Evolutionary conservation across 2,888 invertebrate genomes (phyloP), one percentile per base, ranked within the genome.

Genomic region (Eugnorisma glareosa): DNA sequence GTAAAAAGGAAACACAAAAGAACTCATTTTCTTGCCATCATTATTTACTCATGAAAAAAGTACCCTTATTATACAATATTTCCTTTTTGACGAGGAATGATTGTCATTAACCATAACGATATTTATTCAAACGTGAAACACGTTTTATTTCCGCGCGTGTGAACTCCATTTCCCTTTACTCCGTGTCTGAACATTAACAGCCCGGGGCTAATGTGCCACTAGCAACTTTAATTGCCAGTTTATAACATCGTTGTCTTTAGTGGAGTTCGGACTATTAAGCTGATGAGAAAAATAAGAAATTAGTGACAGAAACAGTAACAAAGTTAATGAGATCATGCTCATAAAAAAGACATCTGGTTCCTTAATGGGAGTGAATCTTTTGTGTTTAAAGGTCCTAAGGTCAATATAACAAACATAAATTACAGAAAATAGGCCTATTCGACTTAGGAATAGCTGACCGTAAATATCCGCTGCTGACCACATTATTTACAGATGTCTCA

Each of bases 191-290:
- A 31, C 67, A 82, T 79, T 79, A 85, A 79, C 75, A 81, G 61
- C 59, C 79, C 37, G 45, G 13, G 1, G 79, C 77, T 86, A 86
- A 88, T 84, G 84, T 73, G 70, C 74, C 48, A 75, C 79, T 77
- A 72, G 67, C 66, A 77, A 83, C 77, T 86, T 83, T 86, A 86
- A 86, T 83, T 83, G 86, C 75, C 73, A 79, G 77, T 79, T 86
- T 77, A 83, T 79, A 75, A 68, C 68, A 66, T 77, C 81, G 69
- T 81, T 86, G 69, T 70, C 79, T 88, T 83, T 69, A 79, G 71
- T 73, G 73, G n/a, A 71, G 51, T 79, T 82, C 35, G 43, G 67
- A 64, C 77, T 71, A 68, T 77, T 79, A 73, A 70, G 70, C 70
- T 54, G 57, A 84, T 73, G 73, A 79, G 69, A 67, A 83, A 83